phyloP scores from a whole-genome alignment of 2,888 invertebrate genomes.

The Nebria brevicollis region DNA sequence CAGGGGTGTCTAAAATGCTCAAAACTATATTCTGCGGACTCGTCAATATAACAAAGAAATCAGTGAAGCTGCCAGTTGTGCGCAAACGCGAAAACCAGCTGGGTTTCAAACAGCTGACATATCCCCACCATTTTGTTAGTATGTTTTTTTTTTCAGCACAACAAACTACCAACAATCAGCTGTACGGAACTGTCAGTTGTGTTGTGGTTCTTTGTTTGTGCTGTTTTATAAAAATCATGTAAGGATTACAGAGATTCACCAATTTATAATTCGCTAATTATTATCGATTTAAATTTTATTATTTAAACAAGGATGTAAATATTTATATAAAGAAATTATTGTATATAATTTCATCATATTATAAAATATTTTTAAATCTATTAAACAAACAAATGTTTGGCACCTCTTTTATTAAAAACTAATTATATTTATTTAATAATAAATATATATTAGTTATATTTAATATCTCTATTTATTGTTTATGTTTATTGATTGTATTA shows the following conservation, averaged over 20 bases:
- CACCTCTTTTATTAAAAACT: too few species aligned
- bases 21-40: slow-evolving; percentile 35
- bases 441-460: background rate
- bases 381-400: too few species aligned
- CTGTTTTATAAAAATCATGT: slow-evolving; percentile 40
- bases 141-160: background rate
- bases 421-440: too few species aligned
- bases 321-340: too few species aligned
- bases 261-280: background rate
- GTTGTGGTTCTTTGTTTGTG: slow-evolving; percentile 53
- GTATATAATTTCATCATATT: too few species aligned
- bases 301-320: too few species aligned
- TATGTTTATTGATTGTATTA: background rate
- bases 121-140: slow-evolving; percentile 47
- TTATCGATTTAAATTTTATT: too few species aligned
- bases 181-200: slow-evolving; percentile 55
- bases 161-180: slow-evolving; percentile 51
- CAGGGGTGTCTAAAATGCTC: slow-evolving; percentile 2
- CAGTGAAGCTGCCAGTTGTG: slow-evolving; percentile 2
- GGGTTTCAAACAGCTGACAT: slow-evolving; percentile 54
- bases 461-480: slow-evolving; percentile 4
- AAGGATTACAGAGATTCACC: slow-evolving; percentile 10
- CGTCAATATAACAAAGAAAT: slow-evolving; percentile 45
- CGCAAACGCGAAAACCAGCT: slow-evolving; percentile 51
- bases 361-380: too few species aligned